phyloP scores from a whole-genome alignment of 2,797 vertebrate species.

The Leucoraja ocellata region DNA sequence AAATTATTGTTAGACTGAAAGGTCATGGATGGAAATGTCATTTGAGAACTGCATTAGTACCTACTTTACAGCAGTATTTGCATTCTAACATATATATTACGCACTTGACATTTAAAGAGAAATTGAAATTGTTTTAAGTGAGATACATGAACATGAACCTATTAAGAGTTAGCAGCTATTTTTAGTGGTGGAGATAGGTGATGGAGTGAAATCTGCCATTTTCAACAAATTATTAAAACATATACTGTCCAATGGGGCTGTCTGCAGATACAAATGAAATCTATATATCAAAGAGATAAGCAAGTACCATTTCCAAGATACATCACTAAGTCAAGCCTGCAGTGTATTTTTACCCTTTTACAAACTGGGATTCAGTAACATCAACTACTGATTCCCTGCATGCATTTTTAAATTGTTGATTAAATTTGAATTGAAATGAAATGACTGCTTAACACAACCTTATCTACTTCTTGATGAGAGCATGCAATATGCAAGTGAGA shows the following conservation, averaged over 20 bases:
- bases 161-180: background rate
- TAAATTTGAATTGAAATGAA: background rate
- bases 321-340: background rate
- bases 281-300: background rate
- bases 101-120: slow-evolving; percentile 52
- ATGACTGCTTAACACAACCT: background rate
- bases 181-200: background rate
- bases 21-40: slow-evolving; percentile 55
- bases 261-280: background rate
- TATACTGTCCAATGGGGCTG: background rate
- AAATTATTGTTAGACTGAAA: slow-evolving; percentile 57
- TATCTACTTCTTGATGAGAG: background rate
- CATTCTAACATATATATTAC: slow-evolving; percentile 49
- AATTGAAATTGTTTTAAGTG: slow-evolving; percentile 49
- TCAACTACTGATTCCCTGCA: background rate
- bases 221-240: slow-evolving; percentile 2
- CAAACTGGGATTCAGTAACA: background rate
- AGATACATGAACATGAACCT: slow-evolving; percentile 44
- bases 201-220: slow-evolving; percentile 1
- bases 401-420: background rate
- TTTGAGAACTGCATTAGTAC: slow-evolving; percentile 52
- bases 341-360: background rate
- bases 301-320: background rate
- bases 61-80: slow-evolving; percentile 48
- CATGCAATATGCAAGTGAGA: background rate